These are phyloP conservation scores for Archocentrus centrarchus DNA, from an alignment of 2,113 vertebrate species.

Conservation along the genomic window DNA sequence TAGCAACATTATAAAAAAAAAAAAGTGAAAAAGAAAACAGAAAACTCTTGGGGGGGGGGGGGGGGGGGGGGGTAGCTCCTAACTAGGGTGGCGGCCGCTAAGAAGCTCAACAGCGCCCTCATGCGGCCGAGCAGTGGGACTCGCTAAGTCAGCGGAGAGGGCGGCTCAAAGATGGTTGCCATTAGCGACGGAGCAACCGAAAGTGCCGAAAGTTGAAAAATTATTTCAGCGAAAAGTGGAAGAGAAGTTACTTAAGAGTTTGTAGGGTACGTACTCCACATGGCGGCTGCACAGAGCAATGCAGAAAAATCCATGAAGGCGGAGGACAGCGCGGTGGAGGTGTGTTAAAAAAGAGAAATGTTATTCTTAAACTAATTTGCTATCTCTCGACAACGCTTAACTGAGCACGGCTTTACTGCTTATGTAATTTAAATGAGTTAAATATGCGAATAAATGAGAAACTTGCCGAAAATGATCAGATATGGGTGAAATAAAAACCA, in stretches of 20 bases:
- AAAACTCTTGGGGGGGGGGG: too few relatives aligned
- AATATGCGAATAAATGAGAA: background rate
- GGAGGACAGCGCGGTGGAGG: slow-evolving; percentile 19
- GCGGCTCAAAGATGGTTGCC: slow-evolving; percentile 1
- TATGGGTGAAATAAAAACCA: background rate
- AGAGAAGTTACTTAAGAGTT: background rate
- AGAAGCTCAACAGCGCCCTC: slow-evolving; percentile 42
- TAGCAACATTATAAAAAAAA: too few relatives aligned
- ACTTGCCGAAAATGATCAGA: background rate
- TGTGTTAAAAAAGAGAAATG: slow-evolving; percentile 8
- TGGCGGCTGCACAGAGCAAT: slow-evolving; percentile 24
- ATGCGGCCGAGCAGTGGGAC: background rate
- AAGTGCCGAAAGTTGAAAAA: background rate
- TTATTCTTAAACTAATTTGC: background rate
- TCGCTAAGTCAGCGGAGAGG: background rate
- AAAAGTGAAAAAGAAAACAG: background rate
- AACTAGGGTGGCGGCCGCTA: background rate
- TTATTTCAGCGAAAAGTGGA: background rate
- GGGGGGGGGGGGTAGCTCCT: too few relatives aligned
- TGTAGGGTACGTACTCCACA: background rate
- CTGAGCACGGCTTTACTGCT: background rate
- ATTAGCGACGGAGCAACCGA: slow-evolving; percentile 44
- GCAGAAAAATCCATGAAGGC: background rate
- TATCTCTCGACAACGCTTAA: background rate
- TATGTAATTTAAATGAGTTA: background rate